Evolutionary conservation across 2,888 invertebrate genomes (phyloP), one percentile per base, ranked within the genome.

Genomic region (Hypercompe scribonia): DNA sequence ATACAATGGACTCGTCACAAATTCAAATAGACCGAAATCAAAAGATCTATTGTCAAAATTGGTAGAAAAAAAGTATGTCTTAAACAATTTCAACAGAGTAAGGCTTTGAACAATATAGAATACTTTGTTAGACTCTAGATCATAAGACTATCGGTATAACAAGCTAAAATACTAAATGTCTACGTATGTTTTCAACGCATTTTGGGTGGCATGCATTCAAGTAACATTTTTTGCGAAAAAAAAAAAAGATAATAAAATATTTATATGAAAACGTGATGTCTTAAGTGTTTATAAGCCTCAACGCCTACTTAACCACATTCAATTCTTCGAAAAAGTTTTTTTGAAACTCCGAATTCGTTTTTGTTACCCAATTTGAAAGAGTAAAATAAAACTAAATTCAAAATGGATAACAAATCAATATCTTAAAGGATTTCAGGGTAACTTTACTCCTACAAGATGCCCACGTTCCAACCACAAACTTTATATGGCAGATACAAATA

Each of bases 401-500:
- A 70, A 54, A 72, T 70, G 66, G 63, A 54, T 63, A 24, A 61
- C 50, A 50, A 66, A 72, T 69, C 50, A 66, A 69, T 69, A 72
- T 63, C 72, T 75, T 64, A 67, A 67, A 70, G 70, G 68, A 74
- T 69, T 68, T 68, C 39, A 36, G 71, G 33, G 68, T 63, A 67
- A 63, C 39, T 65, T 70, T 46, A 46, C 72, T 70, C 72, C 72
- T 67, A 72, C 75, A 70, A 64, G 33, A 74, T 69, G 21, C 76
- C 78, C 77, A 77, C 75, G 67, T 73, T 67, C 36, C 74, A 77
- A 78, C 70, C 70, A 72, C 79, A 72, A 39, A 28, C 74, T 79
- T 71, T 83, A 73, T 77, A 77, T 69, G 70, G 70, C 36, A 73
- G 70, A 72, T 78, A 75, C 68, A 78, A 79, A 77, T 73, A 76